phyloP scores from a whole-genome alignment of 2,113 vertebrate species.

The Pachyramphus minor region DNA sequence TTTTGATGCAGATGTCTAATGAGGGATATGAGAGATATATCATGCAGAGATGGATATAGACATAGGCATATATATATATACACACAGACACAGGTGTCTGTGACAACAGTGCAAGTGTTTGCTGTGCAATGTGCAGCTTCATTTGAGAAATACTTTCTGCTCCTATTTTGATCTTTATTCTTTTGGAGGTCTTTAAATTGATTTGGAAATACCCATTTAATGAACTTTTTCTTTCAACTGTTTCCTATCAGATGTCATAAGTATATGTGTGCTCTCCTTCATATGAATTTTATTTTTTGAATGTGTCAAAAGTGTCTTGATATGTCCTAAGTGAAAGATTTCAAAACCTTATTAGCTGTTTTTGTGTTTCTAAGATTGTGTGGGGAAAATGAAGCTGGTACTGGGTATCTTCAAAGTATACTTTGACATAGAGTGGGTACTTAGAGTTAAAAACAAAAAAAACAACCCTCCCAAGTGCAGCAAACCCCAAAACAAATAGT shows the following conservation, averaged over 20 bases:
- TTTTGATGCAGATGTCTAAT: background rate
- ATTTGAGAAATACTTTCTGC: background rate
- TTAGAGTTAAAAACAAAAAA: background rate
- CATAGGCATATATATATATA: background rate
- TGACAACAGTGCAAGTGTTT: background rate
- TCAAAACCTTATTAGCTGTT: background rate
- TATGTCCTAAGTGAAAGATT: background rate
- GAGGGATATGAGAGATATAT: background rate
- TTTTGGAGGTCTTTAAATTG: background rate
- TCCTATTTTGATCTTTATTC: background rate
- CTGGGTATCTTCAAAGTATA: background rate
- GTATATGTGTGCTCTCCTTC: background rate
- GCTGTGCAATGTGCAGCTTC: background rate
- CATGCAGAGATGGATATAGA: background rate
- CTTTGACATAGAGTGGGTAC: background rate
- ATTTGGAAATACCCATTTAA: background rate
- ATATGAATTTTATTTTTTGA: background rate
- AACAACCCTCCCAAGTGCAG: fast-evolving
- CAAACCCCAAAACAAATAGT: background rate
- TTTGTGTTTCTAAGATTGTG: background rate
- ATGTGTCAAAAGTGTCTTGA: background rate
- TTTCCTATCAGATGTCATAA: background rate
- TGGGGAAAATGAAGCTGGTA: background rate
- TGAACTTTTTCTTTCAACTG: background rate
- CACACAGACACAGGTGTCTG: background rate